Base-by-base conservation (phyloP, 2,797 vertebrate species). In the Crax fasciolata region DNA sequence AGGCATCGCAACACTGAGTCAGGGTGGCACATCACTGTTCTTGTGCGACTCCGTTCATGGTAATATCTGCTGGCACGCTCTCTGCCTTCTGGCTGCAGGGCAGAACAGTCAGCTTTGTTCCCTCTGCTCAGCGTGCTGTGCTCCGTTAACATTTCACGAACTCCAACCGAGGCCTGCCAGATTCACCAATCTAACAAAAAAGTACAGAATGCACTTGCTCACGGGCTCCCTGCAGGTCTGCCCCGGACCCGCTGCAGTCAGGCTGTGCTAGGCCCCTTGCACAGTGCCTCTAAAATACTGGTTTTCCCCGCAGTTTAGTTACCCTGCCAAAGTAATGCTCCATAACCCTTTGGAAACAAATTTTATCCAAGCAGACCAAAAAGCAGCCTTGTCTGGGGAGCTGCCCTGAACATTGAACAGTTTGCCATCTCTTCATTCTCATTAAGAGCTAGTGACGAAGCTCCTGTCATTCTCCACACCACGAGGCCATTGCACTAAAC, bases 31-130 rank as follows among this genome's bases (percentile, higher is more conserved):
- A 90, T 83, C 76, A 38, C 58, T 75, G 48, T 81, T 81, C 79
- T 78, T 81, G 62, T 91, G 89, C 68, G 75, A 85, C 78, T 95
- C 62, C 72, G 66, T 62, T 91, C 92, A 70, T 18, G 17, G 84
- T 75, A 90, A 94, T 96, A 84, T 78, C 84, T 92, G 65, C 75
- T 75, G 90, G 94, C 83, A 65, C 70, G 70, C 84, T 94, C 84
- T 82, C 57, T 86, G 59, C 82, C 70, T 94, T 89, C 71, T 93
- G 90, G 82, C 73, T 94, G 51, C 58, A 74, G 89, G 90, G 89
- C 70, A 93, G 92, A 95, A 94, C 90, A 94, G 89, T 70, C 90
- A 93, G 84, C 86, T 96, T 83, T 83, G 86, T 89, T 96, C 78
- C 61, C 44, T 94, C 84, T 65, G 58, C 89, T 95, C 54, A 59